Evolutionary conservation across 2,888 invertebrate genomes (phyloP), one percentile per base, ranked within the genome.

Genomic region (Hypena proboscidalis): DNA sequence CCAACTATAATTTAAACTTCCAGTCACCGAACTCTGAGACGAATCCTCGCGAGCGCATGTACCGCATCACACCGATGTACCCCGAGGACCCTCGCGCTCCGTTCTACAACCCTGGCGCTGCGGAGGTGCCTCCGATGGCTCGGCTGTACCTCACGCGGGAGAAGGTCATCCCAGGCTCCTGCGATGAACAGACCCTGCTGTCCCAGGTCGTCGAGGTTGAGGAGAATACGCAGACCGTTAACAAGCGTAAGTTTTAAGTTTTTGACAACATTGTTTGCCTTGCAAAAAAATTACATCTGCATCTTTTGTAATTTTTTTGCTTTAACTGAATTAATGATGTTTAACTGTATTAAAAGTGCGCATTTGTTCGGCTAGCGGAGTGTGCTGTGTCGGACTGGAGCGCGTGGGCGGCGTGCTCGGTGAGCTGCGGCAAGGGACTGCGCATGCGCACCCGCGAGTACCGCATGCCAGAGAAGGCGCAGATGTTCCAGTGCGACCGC

Each of bases 71-170:
- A 0, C 95, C 96, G 1, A 95, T 94, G 83, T 97, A 95, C 81
- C 98, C 98, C 0, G 96, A 97, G 82, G 97, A 98, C 88, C 95
- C 96, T 0, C 93, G 95, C 47, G 96, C 98, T 0, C 99, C 99
- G 0, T 99, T 99, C 85, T 98, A 97, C 85, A 95, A 96, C 75
- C 94, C 95, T 0, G 83, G 91, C 2, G 90, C 91, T 2, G 69
- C 79, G 11, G 92, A 92, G 37, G 95, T 99, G 92, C 93, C 93
- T 21, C 97, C 99, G 0, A 83, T 99, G 79, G 99, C 99, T 0
- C 70, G 89, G 17, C 91, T 99, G 1, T 94, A 95, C 68, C 90
- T 99, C 34, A 93, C 93, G 8, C 83, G 97, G 42, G 95, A 95
- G 58, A 92, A 93, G 65, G 89, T 97, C 13, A 92, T 96, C 46